Evolutionary conservation across 2,113 vertebrate genomes (phyloP).

Genomic region (Ophiodon elongatus): DNA sequence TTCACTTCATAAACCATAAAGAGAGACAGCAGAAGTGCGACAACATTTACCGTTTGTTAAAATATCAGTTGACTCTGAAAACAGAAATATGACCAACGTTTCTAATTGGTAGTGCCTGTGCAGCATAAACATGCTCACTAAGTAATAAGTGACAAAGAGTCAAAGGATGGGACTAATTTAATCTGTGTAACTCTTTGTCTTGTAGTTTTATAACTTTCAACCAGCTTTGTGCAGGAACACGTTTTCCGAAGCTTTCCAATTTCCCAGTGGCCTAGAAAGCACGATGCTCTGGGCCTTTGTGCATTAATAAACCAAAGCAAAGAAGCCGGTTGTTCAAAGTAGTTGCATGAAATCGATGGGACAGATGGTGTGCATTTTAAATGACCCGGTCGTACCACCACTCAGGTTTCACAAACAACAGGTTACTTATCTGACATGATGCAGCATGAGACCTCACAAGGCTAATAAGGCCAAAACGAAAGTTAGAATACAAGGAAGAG

Average conservation of each 20-base stretch:
- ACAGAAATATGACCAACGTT: not conserved
- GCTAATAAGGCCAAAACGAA: not conserved
- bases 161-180: not conserved
- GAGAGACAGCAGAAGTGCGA: conserved; percentile 19
- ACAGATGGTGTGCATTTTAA: conserved; percentile 54
- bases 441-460: not conserved
- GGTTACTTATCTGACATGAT: conserved; percentile 3
- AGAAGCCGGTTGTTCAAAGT: conserved; percentile 26
- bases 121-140: not conserved
- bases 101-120: not conserved
- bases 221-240: conserved; percentile 3
- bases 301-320: conserved; percentile 50
- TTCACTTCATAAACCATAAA: conserved; percentile 1
- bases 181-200: not conserved
- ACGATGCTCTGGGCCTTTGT: conserved; percentile 55
- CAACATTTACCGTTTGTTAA: not conserved
- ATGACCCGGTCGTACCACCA: not conserved
- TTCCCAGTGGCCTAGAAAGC: conserved; percentile 65
- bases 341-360: conserved; percentile 40
- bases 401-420: conserved; percentile 47
- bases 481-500: not conserved
- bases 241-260: conserved; percentile 53
- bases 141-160: not conserved
- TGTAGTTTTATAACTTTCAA: conserved; percentile 2
- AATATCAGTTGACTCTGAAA: not conserved